Conservation (phyloP, 2,888 invertebrate genomes). For the Cancer borealis region DNA sequence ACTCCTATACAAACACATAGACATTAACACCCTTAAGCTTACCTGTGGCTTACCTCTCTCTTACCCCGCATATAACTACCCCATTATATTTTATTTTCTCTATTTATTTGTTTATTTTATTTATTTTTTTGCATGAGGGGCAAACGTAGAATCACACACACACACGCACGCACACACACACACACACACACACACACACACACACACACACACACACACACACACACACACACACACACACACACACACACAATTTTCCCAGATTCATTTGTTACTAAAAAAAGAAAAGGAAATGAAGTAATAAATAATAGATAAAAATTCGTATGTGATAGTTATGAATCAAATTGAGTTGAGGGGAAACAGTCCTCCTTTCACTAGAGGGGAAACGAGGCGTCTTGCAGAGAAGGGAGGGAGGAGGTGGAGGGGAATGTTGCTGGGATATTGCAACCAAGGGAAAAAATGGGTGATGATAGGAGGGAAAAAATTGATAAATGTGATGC, state of each 20-base stretch:
- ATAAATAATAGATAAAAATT: too few species aligned
- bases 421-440: not conserved
- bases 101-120: too few species aligned
- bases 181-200: too few species aligned
- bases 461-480: not conserved
- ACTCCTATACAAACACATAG: not conserved
- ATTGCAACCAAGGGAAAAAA: not conserved
- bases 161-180: too few species aligned
- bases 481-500: not conserved
- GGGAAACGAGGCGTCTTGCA: not conserved
- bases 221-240: too few species aligned
- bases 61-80: too few species aligned
- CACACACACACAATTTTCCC: not conserved
- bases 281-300: too few species aligned
- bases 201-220: too few species aligned
- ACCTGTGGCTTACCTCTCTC: not conserved
- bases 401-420: not conserved
- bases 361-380: not conserved
- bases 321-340: slow-evolving; percentile 58
- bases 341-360: slow-evolving; percentile 38
- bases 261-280: slow-evolving; percentile 62
- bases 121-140: not conserved
- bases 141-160: slow-evolving; percentile 44
- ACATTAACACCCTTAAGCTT: not conserved
- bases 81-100: too few species aligned